These are phyloP conservation scores for Actias luna DNA, from an alignment of 2,888 invertebrate species.

Conservation along the genomic window DNA sequence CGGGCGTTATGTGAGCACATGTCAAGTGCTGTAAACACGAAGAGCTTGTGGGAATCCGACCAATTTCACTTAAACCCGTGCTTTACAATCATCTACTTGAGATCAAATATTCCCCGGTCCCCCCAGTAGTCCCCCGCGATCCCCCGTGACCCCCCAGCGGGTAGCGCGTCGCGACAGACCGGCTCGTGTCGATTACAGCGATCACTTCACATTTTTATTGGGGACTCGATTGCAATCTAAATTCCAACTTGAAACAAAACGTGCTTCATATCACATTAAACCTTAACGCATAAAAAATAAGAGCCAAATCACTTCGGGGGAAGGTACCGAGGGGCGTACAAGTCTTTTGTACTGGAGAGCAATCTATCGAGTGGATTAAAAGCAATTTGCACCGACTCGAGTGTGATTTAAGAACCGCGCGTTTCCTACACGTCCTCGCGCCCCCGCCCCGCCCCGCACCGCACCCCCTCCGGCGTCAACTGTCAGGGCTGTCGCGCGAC, in stretches of 20 bases:
- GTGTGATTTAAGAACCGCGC: slow-evolving; percentile 51
- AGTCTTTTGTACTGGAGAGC: slow-evolving; percentile 57
- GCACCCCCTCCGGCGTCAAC: neutral
- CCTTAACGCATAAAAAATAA: slow-evolving; percentile 24
- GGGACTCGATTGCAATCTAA: slow-evolving; percentile 55
- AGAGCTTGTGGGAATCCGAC: neutral
- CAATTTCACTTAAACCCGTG: neutral
- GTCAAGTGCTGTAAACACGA: neutral
- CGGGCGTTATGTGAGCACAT: neutral
- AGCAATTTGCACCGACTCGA: slow-evolving; percentile 66
- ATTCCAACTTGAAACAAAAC: slow-evolving; percentile 37
- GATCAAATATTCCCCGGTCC: neutral
- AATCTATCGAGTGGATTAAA: slow-evolving; percentile 72
- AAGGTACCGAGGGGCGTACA: slow-evolving; percentile 30
- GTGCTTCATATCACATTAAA: slow-evolving; percentile 19
- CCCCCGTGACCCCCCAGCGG: slow-evolving; percentile 12
- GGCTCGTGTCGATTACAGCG: slow-evolving; percentile 57
- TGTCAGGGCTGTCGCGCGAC: neutral
- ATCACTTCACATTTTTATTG: slow-evolving; percentile 55
- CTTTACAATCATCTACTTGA: slow-evolving; percentile 1
- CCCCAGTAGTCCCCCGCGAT: neutral
- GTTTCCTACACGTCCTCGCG: slow-evolving; percentile 7
- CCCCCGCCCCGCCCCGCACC: neutral
- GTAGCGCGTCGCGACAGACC: slow-evolving; percentile 27
- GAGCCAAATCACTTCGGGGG: slow-evolving; percentile 19